These are phyloP conservation scores for Eilema sororculum DNA, from an alignment of 2,888 invertebrate species.

Conservation along the genomic window DNA sequence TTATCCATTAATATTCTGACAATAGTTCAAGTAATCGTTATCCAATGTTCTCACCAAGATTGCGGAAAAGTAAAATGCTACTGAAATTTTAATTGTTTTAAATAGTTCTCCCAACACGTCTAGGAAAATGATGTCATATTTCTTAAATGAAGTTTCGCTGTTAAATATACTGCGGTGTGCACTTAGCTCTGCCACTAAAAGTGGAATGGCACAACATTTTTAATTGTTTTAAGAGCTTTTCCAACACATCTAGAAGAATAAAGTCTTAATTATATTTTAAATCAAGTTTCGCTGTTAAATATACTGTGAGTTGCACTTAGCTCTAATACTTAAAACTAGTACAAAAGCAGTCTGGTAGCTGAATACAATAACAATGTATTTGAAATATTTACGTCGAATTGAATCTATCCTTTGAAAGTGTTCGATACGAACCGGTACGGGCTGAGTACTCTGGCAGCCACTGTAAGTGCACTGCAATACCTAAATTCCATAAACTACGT, in stretches of 20 bases:
- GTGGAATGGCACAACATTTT: background rate
- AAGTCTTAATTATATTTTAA: no score
- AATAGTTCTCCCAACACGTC: no score
- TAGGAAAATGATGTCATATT: no score
- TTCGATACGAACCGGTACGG: background rate
- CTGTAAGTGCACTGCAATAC: conserved; percentile 3
- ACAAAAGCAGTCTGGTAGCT: background rate
- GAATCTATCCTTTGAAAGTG: background rate
- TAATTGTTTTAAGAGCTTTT: background rate
- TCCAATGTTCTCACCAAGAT: background rate
- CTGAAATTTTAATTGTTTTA: background rate
- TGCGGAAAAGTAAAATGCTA: background rate
- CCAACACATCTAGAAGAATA: no score
- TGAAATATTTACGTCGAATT: background rate
- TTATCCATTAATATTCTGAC: background rate
- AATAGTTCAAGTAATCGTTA: background rate
- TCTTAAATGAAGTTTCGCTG: no score
- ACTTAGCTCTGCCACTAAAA: no score
- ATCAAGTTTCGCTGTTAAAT: no score
- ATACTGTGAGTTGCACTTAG: no score
- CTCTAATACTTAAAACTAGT: no score
- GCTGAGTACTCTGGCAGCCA: conserved; percentile 1
- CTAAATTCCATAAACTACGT: background rate
- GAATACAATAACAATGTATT: conserved; percentile 2
- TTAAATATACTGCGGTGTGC: no score